Conservation (phyloP, 2,888 invertebrate species). For the Philhelius pedissequus region DNA sequence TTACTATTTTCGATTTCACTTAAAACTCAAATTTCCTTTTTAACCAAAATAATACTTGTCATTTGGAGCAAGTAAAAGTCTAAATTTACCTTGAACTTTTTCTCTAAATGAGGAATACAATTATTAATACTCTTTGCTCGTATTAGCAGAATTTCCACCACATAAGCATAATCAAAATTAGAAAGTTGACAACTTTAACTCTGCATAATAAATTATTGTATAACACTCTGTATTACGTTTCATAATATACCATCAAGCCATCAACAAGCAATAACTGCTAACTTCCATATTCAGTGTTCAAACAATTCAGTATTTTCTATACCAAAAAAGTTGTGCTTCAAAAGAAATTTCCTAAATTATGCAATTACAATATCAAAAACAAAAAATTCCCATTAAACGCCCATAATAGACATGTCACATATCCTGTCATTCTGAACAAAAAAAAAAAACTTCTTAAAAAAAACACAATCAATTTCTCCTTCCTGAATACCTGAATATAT, state of each 20-base stretch:
- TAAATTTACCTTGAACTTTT: too few relatives aligned
- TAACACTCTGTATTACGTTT: not conserved
- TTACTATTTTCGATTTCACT: too few relatives aligned
- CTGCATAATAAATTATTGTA: not conserved
- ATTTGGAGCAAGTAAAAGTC: too few relatives aligned
- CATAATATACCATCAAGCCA: not conserved
- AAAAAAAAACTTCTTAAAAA: not conserved
- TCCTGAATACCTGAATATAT: not conserved
- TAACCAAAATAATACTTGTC: too few relatives aligned
- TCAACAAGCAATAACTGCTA: not conserved
- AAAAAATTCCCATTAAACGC: slow-evolving; percentile 35
- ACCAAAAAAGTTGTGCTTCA: not conserved
- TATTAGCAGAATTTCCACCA: too few relatives aligned
- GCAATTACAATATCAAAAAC: slow-evolving; percentile 31
- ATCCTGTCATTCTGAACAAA: not conserved
- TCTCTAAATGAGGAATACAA: too few relatives aligned
- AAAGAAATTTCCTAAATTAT: slow-evolving; percentile 15
- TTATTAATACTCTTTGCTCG: too few relatives aligned
- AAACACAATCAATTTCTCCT: slow-evolving; percentile 39
- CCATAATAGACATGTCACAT: slow-evolving; percentile 58
- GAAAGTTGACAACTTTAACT: not conserved
- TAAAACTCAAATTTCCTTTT: too few relatives aligned
- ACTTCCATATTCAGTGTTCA: not conserved
- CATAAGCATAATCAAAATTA: too few relatives aligned
- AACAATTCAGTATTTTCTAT: not conserved